Conservation (phyloP, 2,113 vertebrate genomes). For the Dipodomys spectabilis region DNA sequence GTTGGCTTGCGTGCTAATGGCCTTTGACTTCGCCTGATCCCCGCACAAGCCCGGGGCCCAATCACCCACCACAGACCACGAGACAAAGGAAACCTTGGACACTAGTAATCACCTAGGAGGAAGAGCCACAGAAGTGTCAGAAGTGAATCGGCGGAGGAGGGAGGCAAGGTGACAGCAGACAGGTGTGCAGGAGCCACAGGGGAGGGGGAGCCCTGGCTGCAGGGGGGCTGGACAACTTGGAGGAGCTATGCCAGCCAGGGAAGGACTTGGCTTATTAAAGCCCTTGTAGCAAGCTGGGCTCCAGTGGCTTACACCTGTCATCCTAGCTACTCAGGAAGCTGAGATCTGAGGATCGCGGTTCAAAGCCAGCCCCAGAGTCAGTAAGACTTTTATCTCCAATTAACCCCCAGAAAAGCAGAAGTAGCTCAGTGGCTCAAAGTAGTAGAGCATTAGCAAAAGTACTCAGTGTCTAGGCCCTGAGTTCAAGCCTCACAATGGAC, state of each 20-base stretch:
- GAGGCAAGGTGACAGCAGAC: background rate
- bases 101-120: background rate
- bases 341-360: too few species aligned
- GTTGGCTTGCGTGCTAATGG: background rate
- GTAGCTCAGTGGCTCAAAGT: too few species aligned
- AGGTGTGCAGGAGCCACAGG: fast-evolving
- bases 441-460: too few species aligned
- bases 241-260: background rate
- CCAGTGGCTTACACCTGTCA: too few species aligned
- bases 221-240: too few species aligned
- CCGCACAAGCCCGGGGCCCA: background rate
- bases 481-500: background rate
- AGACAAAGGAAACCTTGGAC: background rate
- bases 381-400: too few species aligned
- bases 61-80: background rate
- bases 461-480: background rate
- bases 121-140: background rate
- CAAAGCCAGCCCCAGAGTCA: too few species aligned
- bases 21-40: background rate
- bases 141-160: fast-evolving
- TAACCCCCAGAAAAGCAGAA: too few species aligned
- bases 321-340: too few species aligned
- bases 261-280: too few species aligned
- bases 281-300: too few species aligned
- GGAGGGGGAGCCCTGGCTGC: background rate